A percentile compares a stretch with the other conserved stretches of the same genome.
These are phyloP conservation scores for Popillia japonica DNA, from an alignment of 1,140 invertebrate species.

Conservation along the genomic window DNA sequence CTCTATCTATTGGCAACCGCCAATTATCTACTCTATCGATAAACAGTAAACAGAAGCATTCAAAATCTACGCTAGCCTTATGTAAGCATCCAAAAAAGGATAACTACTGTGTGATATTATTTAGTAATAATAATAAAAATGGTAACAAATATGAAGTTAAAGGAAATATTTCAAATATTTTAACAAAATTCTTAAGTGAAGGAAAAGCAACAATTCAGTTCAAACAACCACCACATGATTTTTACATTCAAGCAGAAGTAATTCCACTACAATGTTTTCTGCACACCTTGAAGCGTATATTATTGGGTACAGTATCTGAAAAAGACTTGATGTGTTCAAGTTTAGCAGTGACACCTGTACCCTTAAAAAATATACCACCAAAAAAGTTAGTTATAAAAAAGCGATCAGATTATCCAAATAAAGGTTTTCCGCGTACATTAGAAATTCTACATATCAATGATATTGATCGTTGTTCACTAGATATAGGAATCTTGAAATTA, in stretches of 20 bases:
- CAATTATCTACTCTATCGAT: constrained; percentile 60
- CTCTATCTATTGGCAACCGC: constrained; percentile 70
- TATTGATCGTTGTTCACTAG: constrained; percentile 69
- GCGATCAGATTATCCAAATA: constrained; percentile 71
- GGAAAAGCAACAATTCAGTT: constrained; percentile 79
- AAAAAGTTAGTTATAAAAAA: constrained; percentile 69
- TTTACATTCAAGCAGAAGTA: constrained; percentile 72
- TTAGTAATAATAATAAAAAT: constrained; percentile 70
- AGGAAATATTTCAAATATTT: constrained; percentile 71
- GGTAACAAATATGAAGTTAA: constrained; percentile 74
- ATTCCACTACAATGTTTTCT: constrained; percentile 76
- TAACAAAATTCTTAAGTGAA: constrained; percentile 73
- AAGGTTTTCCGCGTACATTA: constrained; percentile 74
- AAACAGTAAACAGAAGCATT: constrained; percentile 61
- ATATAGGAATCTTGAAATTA: constrained; percentile 72
- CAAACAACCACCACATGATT: constrained; percentile 72
- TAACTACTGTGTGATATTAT: constrained; percentile 70
- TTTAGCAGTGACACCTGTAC: constrained; percentile 62
- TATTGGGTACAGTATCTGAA: constrained; percentile 52
- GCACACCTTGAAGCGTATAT: constrained; percentile 67
- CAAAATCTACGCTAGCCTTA: constrained; percentile 71
- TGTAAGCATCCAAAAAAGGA: constrained; percentile 68
- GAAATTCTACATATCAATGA: constrained; percentile 67
- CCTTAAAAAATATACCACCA: constrained; percentile 60
- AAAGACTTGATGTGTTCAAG: constrained; percentile 65